These are phyloP conservation scores for Galaxea fascicularis DNA, from an alignment of 92 coral and sea anemone genomes.

Conservation along the genomic window DNA sequence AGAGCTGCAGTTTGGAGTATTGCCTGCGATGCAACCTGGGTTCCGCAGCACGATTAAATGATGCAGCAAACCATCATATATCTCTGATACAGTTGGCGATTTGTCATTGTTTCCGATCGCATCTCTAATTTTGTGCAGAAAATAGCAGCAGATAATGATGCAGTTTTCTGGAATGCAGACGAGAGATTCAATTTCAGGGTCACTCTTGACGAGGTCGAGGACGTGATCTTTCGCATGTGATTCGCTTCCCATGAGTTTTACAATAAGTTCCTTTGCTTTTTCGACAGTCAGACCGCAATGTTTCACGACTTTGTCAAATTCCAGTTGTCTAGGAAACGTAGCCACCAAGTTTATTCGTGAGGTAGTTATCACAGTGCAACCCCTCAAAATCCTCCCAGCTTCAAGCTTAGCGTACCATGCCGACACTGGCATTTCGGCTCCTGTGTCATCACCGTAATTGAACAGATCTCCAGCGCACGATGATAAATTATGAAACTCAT, in stretches of 20 bases:
- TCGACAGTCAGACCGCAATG: slow-evolving; percentile 55
- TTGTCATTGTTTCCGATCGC: not conserved
- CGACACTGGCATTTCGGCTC: slow-evolving; percentile 37
- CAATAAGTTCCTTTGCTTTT: slow-evolving; percentile 46
- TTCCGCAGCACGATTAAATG: not conserved
- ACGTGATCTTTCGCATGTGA: slow-evolving; percentile 20
- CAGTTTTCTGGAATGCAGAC: slow-evolving; percentile 54
- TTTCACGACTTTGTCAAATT: slow-evolving; percentile 55
- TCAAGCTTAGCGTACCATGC: slow-evolving; percentile 47
- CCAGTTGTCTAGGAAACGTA: slow-evolving; percentile 9
- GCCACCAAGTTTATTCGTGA: slow-evolving; percentile 46
- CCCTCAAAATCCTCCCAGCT: slow-evolving; percentile 39
- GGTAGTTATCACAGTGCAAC: slow-evolving; percentile 45
- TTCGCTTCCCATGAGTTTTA: slow-evolving; percentile 33
- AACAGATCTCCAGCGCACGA: slow-evolving; percentile 11
- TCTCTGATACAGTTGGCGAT: not conserved
- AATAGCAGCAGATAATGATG: slow-evolving; percentile 4
- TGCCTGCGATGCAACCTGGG: not conserved
- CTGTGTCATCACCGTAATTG: slow-evolving; percentile 35
- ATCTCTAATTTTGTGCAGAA: not conserved
- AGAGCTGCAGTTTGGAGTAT: not conserved
- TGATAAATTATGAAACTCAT: slow-evolving; percentile 37
- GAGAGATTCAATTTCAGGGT: slow-evolving; percentile 46
- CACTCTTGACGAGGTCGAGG: slow-evolving; percentile 13
- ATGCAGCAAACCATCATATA: not conserved